phyloP scores from a whole-genome alignment of 2,888 invertebrate genomes.

The Drosophila putrida region DNA sequence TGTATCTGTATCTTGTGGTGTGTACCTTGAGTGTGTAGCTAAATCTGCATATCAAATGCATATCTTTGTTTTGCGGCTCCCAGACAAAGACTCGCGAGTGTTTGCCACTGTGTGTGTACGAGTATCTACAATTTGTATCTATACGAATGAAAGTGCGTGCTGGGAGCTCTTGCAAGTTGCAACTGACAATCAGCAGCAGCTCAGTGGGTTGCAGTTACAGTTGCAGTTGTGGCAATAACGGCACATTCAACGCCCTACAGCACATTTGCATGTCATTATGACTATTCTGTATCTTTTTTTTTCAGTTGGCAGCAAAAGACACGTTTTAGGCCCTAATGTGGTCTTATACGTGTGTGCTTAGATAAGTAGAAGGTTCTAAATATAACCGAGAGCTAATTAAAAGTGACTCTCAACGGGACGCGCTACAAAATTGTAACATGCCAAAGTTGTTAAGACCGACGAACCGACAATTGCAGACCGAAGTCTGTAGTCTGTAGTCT shows the following conservation, averaged over 20 bases:
- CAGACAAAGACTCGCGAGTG: conserved; percentile 40
- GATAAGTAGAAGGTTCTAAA: conserved; percentile 25
- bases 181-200: conserved; percentile 30
- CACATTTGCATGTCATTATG: conserved; percentile 57
- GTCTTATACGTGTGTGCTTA: not conserved
- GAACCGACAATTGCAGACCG: conserved; percentile 60
- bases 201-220: conserved; percentile 26
- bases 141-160: conserved; percentile 50
- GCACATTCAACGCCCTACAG: conserved; percentile 27
- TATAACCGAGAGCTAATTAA: conserved; percentile 52
- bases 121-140: conserved; percentile 27
- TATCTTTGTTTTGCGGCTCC: conserved; percentile 52
- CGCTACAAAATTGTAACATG: conserved; percentile 59
- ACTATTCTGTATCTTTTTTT: conserved; percentile 8
- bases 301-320: conserved; percentile 12
- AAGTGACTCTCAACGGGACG: conserved; percentile 39
- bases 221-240: conserved; percentile 35
- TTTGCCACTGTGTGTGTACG: conserved; percentile 13
- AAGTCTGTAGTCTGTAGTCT: not conserved
- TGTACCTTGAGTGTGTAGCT: conserved; percentile 36
- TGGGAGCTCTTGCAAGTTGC: conserved; percentile 9
- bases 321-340: conserved; percentile 17
- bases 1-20: conserved; percentile 27
- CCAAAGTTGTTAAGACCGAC: conserved; percentile 57
- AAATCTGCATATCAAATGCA: conserved; percentile 76